These are phyloP conservation scores for Melipona quadrifasciata DNA, from an alignment of 1,140 invertebrate genomes.

Conservation along the genomic window DNA sequence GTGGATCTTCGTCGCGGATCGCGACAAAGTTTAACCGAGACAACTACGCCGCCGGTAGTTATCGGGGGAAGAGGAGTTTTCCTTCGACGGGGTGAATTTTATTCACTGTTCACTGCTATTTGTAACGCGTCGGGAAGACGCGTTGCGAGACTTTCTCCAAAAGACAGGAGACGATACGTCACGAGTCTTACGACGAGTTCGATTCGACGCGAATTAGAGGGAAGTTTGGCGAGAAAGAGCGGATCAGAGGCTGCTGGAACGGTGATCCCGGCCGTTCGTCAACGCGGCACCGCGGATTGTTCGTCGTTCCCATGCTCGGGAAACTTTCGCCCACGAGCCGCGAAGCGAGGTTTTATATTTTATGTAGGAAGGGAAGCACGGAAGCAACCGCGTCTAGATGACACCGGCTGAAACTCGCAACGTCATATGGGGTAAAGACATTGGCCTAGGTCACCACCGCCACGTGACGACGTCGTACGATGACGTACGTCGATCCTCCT, in stretches of 20 bases:
- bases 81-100: neutral
- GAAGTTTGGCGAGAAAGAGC: no score
- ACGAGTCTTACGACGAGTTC: slow-evolving; percentile 17
- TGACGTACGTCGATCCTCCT: slow-evolving; percentile 35
- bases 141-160: neutral
- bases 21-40: neutral
- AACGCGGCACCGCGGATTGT: neutral
- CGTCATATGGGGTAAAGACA: slow-evolving; percentile 39
- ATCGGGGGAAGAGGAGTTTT: neutral
- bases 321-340: neutral
- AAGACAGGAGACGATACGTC: slow-evolving; percentile 10
- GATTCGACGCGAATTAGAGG: neutral
- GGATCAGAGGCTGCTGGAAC: neutral
- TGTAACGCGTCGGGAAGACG: slow-evolving; percentile 35
- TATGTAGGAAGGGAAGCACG: slow-evolving; percentile 2
- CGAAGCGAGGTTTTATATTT: slow-evolving; percentile 2
- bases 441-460: slow-evolving; percentile 43
- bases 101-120: slow-evolving; percentile 25
- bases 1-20: neutral
- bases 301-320: neutral
- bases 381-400: neutral
- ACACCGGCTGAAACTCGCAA: slow-evolving; percentile 32
- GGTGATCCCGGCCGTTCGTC: neutral
- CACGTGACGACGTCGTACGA: slow-evolving; percentile 44
- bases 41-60: no score